These are phyloP conservation scores for Cynopterus sphinx DNA, from an alignment of 2,797 vertebrate genomes.

Conservation along the genomic window DNA sequence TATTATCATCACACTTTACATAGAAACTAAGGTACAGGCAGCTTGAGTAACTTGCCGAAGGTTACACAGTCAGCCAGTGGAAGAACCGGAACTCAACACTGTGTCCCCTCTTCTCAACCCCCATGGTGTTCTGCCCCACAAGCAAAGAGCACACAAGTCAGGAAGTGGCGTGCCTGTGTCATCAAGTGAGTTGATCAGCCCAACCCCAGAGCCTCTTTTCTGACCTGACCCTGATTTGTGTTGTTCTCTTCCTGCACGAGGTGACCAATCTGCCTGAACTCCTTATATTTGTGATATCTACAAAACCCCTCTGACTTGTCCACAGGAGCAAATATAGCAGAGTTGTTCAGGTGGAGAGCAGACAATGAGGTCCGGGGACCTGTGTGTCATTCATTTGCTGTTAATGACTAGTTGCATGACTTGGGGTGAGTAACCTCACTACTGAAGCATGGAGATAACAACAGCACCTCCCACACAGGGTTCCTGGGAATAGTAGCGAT, in stretches of 20 bases:
- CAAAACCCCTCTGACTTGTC: no score
- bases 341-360: not conserved
- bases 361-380: not conserved
- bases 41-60: not conserved
- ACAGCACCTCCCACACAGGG: not conserved
- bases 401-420: not conserved
- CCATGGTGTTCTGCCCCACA: not conserved
- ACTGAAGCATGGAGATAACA: not conserved
- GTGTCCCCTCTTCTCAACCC: not conserved
- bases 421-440: not conserved
- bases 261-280: not conserved
- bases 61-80: not conserved
- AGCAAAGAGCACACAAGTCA: not conserved
- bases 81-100: not conserved
- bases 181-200: not conserved
- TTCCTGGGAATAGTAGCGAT: not conserved
- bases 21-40: not conserved
- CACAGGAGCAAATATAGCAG: not conserved
- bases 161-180: not conserved
- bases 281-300: not conserved
- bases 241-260: not conserved
- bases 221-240: not conserved
- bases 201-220: not conserved
- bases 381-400: not conserved
- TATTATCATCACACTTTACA: not conserved